Conservation (phyloP, 2,113 vertebrate species). For the Nothocercus julius region DNA sequence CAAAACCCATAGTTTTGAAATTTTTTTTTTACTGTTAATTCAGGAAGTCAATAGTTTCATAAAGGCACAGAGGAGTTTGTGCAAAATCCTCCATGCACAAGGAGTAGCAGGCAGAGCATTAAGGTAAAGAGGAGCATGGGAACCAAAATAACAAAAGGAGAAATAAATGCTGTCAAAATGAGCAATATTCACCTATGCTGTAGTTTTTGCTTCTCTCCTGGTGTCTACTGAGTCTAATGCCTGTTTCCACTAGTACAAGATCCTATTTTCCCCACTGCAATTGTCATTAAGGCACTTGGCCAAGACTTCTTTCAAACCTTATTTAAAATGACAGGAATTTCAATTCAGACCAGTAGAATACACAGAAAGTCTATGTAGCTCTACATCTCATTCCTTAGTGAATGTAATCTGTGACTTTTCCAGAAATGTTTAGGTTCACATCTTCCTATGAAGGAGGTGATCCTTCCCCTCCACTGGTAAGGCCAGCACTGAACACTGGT, state of each 20-base stretch:
- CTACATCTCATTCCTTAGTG: not conserved
- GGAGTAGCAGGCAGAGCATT: not conserved
- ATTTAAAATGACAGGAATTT: not conserved
- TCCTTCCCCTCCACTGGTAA: not conserved
- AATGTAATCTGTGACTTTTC: not conserved
- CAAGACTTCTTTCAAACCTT: not conserved
- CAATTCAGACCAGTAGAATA: not conserved
- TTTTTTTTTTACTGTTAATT: not conserved
- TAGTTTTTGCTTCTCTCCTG: not conserved
- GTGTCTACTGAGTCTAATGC: not conserved
- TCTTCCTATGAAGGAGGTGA: not conserved
- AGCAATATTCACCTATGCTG: not conserved
- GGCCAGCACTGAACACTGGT: too few species aligned
- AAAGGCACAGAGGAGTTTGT: rapidly evolving
- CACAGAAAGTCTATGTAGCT: not conserved
- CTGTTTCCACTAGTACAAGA: constrained; percentile 1
- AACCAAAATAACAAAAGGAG: not conserved
- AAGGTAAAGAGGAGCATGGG: not conserved
- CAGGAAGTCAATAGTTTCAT: not conserved
- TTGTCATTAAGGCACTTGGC: not conserved
- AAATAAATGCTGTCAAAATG: not conserved
- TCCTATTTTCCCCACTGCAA: not conserved
- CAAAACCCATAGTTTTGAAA: not conserved
- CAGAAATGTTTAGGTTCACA: not conserved
- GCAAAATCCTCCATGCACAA: not conserved